These are phyloP conservation scores for Leucophenga maculata DNA, from an alignment of 2,888 invertebrate genomes.

Conservation along the genomic window DNA sequence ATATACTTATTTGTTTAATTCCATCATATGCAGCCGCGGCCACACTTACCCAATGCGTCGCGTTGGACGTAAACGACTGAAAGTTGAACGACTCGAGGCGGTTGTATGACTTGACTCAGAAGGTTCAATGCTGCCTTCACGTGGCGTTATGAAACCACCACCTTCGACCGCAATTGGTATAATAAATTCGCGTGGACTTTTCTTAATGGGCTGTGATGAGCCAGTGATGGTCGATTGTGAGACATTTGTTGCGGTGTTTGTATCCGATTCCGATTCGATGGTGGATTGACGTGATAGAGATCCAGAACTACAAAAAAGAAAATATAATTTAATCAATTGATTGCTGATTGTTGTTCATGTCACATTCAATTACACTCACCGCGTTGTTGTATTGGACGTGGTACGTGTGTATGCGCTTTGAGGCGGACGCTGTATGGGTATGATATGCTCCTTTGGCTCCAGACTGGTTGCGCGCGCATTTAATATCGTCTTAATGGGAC, in stretches of 20 bases:
- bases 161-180: conserved; percentile 95
- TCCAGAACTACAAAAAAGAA: conserved; percentile 56
- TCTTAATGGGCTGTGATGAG: conserved; percentile 82
- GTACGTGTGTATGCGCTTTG: conserved; percentile 68
- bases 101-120: conserved; percentile 77
- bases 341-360: too few relatives aligned
- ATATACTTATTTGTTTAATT: conserved; percentile 11
- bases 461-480: conserved; percentile 75
- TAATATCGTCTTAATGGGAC: conserved; percentile 64
- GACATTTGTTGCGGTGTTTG: conserved; percentile 68
- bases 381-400: conserved; percentile 67
- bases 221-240: conserved; percentile 77
- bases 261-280: conserved; percentile 81
- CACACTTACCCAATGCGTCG: conserved; percentile 79
- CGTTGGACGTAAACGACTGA: conserved; percentile 73
- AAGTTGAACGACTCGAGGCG: conserved; percentile 74
- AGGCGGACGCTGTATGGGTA: conserved; percentile 77
- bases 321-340: conserved; percentile 3
- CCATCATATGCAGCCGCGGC: background rate
- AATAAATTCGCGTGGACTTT: conserved; percentile 91
- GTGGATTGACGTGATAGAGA: conserved; percentile 76
- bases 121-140: conserved; percentile 84
- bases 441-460: conserved; percentile 79
- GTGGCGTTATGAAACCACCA: conserved; percentile 80
- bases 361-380: conserved; percentile 49